Evolutionary conservation across 1,140 invertebrate genomes (phyloP), one percentile per base, ranked within the genome.

Genomic region (Drosophila equinoxialis): DNA sequence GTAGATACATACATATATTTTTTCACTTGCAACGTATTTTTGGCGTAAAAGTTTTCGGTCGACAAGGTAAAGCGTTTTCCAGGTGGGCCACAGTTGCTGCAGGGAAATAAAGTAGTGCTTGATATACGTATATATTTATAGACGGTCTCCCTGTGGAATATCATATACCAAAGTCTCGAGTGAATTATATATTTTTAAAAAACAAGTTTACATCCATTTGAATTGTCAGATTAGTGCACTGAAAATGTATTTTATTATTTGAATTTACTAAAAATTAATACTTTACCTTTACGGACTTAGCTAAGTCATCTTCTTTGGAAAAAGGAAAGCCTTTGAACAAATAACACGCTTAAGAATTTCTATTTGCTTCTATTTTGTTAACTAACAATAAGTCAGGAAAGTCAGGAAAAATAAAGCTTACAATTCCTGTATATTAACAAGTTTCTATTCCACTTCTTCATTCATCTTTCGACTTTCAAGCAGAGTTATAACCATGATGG

Each of bases 21-120:
- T 82, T 77, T 60, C 54, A 80, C 84, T 89, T 74, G 76, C 57
- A 35, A 63, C 61, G 37, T 77, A 71, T 68, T 79, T 65, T 57
- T 71, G 14, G 26, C 63, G 26, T 33, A 45, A 54, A 79, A 81
- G 79, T 45, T 76, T 86, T 68, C 35, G 13, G 26, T 54, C 58
- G 61, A 23, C 70, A 57, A 67, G 59, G 65, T 48, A 63, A 64
- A 54, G 45, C 48, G 65, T 65, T 68, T 13, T 48, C 33, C 2
- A 3, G 30, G 33, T 7, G n/a, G 35, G 23, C 1, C 7, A 48
- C 37, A 42, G 13, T 13, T 66, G 42, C 35, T 14, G 57, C 69
- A 62, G 71, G 79, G 66, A 63, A 67, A 68, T 69, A 37, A 54
- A 79, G 64, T 86, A 72, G 70, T 66, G 64, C 30, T 30, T 7